Evolutionary conservation across 2,797 vertebrate genomes (phyloP).

Genomic region (Poliocrania exsul): DNA sequence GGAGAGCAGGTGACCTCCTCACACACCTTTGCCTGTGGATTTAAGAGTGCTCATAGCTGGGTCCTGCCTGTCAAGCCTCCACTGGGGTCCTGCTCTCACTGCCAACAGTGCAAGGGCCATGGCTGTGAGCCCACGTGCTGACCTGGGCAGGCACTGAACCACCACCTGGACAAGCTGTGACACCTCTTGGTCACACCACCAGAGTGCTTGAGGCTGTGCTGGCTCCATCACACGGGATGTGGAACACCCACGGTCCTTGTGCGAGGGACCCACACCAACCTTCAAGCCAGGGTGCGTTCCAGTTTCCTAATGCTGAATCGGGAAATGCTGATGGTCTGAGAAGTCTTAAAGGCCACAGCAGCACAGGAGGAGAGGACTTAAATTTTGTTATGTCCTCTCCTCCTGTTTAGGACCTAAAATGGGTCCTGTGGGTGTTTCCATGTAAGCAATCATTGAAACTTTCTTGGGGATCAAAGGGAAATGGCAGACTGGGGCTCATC

Average conservation of each 20-base stretch:
- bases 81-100: not conserved
- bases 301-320: not conserved
- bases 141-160: not conserved
- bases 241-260: too few species aligned
- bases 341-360: not conserved
- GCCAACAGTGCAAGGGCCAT: rapidly evolving
- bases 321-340: not conserved
- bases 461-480: not conserved
- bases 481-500: not conserved
- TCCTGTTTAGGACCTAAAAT: not conserved
- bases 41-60: not conserved
- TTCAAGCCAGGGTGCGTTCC: not conserved
- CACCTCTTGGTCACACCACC: not conserved
- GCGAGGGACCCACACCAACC: rapidly evolving
- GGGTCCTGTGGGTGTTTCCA: not conserved
- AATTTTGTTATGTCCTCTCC: not conserved
- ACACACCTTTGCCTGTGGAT: rapidly evolving
- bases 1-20: not conserved
- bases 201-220: not conserved
- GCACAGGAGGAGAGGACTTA: not conserved
- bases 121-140: rapidly evolving
- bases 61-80: not conserved
- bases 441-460: not conserved
- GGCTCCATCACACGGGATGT: rapidly evolving
- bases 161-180: rapidly evolving